phyloP scores from a whole-genome alignment of 2,888 invertebrate species.

The Conistra vaccinii region DNA sequence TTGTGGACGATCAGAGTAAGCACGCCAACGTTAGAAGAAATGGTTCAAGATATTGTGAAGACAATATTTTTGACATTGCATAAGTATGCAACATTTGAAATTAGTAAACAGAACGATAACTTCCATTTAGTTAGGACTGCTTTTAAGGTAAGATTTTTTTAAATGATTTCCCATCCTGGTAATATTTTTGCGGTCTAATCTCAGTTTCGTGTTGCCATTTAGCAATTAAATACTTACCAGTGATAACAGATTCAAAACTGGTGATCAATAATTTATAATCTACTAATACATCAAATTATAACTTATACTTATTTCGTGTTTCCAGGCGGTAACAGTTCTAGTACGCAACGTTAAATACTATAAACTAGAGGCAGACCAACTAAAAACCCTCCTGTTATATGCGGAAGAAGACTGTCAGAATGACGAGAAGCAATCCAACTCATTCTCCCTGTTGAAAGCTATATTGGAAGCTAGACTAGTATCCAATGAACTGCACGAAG shows the following conservation, averaged over 20 bases:
- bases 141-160: conserved; percentile 94
- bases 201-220: neutral
- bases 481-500: conserved; percentile 93
- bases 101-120: conserved; percentile 96
- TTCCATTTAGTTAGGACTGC: conserved; percentile 96
- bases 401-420: conserved; percentile 97
- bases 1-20: conserved; percentile 94
- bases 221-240: neutral
- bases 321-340: conserved; percentile 94
- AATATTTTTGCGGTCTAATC: neutral
- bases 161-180: neutral
- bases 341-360: conserved; percentile 95
- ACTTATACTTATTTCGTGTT: conserved; percentile 41
- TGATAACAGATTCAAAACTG: neutral
- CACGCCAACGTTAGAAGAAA: conserved; percentile 92
- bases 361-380: conserved; percentile 93
- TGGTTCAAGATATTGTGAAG: conserved; percentile 92
- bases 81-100: conserved; percentile 96
- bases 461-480: conserved; percentile 94
- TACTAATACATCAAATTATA: neutral
- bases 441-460: conserved; percentile 96
- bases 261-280: neutral
- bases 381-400: conserved; percentile 95
- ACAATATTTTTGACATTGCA: conserved; percentile 96
- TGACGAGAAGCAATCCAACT: conserved; percentile 95